These are phyloP conservation scores for Heliconius sara DNA, from an alignment of 2,888 invertebrate species.

Conservation along the genomic window DNA sequence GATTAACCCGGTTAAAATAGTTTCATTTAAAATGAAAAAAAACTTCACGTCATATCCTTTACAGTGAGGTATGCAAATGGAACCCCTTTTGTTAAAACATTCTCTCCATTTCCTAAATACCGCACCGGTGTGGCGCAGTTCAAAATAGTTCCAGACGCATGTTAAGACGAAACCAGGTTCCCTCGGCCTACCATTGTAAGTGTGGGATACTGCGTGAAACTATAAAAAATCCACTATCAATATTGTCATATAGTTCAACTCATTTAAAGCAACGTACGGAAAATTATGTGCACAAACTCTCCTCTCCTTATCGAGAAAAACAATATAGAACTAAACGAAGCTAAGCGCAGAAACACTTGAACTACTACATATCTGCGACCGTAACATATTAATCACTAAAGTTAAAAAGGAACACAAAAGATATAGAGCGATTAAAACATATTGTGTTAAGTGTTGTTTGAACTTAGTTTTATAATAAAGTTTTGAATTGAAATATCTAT, in stretches of 20 bases:
- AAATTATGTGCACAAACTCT: neutral
- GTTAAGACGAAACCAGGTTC: too few species aligned
- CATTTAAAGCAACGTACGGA: neutral
- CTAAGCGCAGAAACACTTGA: slow-evolving; percentile 36
- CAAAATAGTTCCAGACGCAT: too few species aligned
- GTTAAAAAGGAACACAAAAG: slow-evolving; percentile 25
- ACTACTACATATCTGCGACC: slow-evolving; percentile 27
- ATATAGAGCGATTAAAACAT: slow-evolving; percentile 23
- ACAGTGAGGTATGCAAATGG: too few species aligned
- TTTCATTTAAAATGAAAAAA: neutral
- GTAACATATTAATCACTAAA: slow-evolving; percentile 37
- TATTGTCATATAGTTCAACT: neutral
- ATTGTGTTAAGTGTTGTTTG: slow-evolving; percentile 13
- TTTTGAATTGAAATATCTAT: neutral
- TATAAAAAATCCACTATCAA: neutral
- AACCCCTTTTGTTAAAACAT: too few species aligned
- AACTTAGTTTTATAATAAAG: neutral
- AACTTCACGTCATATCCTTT: too few species aligned
- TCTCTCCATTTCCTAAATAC: too few species aligned
- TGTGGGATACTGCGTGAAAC: too few species aligned
- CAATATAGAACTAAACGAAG: slow-evolving; percentile 34
- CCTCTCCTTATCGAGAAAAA: slow-evolving; percentile 28
- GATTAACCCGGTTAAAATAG: too few species aligned
- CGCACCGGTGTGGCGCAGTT: too few species aligned
- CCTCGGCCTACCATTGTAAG: too few species aligned